Evolutionary conservation across 2,888 invertebrate species (phyloP).

Genomic region (Eilema depressum): DNA sequence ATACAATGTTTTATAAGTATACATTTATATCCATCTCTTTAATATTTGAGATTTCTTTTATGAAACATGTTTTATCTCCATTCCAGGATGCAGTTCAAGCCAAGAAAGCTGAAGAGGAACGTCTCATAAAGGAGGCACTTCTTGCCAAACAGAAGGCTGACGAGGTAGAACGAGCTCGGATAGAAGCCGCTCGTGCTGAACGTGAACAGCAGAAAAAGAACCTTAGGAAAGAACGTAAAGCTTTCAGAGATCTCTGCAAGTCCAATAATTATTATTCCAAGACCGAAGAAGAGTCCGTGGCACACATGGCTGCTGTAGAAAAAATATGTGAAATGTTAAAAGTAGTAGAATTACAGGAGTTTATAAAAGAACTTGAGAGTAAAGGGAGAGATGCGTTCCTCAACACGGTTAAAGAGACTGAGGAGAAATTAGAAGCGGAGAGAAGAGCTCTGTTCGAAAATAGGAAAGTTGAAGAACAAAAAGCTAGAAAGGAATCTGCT

Average conservation of each 20-base stretch:
- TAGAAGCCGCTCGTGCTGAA: constrained; percentile 94
- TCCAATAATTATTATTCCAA: constrained; percentile 92
- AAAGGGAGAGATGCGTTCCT: constrained; percentile 90
- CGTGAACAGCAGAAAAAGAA: constrained; percentile 94
- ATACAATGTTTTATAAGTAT: neutral
- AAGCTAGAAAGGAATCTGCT: constrained; percentile 76
- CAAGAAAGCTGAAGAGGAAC: constrained; percentile 94
- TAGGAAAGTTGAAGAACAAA: constrained; percentile 79
- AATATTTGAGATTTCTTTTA: neutral
- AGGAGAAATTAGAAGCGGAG: constrained; percentile 93
- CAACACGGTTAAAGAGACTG: constrained; percentile 90
- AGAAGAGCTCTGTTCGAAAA: constrained; percentile 88
- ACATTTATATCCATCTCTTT: neutral
- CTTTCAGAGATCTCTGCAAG: constrained; percentile 92
- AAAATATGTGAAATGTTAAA: constrained; percentile 94
- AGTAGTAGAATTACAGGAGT: constrained; percentile 90
- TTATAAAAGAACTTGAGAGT: constrained; percentile 90
- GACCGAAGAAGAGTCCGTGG: constrained; percentile 91
- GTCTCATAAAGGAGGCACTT: constrained; percentile 90
- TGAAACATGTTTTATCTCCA: constrained; percentile 13
- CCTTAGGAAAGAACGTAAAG: constrained; percentile 95
- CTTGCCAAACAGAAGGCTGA: constrained; percentile 92
- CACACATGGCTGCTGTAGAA: constrained; percentile 96
- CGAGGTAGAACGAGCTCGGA: constrained; percentile 93
- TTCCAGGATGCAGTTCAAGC: constrained; percentile 92